phyloP scores from a whole-genome alignment of 2,113 vertebrate species.

The Sapajus apella region DNA sequence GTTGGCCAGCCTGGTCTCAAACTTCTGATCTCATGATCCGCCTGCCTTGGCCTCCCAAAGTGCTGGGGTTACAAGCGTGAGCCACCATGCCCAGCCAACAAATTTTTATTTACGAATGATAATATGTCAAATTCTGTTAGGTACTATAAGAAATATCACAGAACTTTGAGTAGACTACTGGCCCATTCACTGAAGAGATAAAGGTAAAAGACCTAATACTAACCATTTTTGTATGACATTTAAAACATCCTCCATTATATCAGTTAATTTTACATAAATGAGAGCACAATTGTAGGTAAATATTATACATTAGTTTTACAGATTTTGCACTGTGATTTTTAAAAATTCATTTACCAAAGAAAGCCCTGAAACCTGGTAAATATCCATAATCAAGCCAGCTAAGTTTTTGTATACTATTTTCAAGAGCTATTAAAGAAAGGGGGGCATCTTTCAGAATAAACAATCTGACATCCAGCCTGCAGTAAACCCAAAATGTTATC shows the following conservation, averaged over 20 bases:
- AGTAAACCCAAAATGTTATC: conserved; percentile 40
- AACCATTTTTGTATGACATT: neutral
- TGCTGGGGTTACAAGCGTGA: too few species aligned
- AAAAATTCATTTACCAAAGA: conserved; percentile 18
- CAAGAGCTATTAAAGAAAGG: neutral
- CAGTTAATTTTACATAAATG: conserved; percentile 35
- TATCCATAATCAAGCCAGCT: neutral
- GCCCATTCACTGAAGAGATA: neutral
- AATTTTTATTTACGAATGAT: conserved; percentile 1
- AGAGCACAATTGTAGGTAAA: neutral
- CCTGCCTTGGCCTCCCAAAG: too few species aligned
- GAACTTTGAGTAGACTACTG: neutral
- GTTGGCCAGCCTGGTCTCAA: too few species aligned
- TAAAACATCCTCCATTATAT: neutral
- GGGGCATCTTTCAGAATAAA: neutral
- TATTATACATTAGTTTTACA: neutral
- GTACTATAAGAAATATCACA: neutral
- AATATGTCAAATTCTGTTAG: neutral
- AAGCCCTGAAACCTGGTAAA: conserved; percentile 20
- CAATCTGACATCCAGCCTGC: neutral
- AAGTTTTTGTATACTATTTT: conserved; percentile 35
- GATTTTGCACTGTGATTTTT: neutral
- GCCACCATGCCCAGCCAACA: too few species aligned
- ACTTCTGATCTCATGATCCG: too few species aligned
- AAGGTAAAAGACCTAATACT: neutral